Evolutionary conservation across 2,888 invertebrate species (phyloP).

Genomic region (Stenichneumon culpator): DNA sequence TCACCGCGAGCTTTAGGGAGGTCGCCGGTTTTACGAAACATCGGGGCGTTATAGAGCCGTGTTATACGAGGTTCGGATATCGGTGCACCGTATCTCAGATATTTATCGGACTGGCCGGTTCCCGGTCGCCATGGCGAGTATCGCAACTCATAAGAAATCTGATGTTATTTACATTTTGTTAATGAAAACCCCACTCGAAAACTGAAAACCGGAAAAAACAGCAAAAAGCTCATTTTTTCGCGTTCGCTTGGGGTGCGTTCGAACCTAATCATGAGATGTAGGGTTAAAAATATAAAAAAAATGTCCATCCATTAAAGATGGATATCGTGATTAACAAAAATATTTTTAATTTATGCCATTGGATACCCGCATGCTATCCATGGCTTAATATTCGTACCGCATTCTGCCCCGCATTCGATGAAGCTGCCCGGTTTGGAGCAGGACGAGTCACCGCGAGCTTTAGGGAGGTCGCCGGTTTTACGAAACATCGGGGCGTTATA

Average conservation of each 20-base stretch:
- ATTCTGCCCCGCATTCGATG: neutral
- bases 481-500: neutral
- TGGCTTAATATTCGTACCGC: neutral
- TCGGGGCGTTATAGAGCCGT: neutral
- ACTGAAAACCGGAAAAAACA: no score
- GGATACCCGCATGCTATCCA: neutral
- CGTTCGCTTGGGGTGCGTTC: no score
- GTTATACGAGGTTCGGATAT: conserved; percentile 27
- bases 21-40: neutral
- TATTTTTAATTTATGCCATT: no score
- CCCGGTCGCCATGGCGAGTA: conserved; percentile 65
- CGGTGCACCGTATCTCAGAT: conserved; percentile 71
- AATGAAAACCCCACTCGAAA: no score
- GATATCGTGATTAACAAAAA: no score
- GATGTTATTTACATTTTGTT: no score
- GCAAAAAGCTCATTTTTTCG: no score
- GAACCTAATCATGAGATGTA: no score
- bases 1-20: neutral
- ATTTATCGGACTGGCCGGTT: conserved; percentile 72
- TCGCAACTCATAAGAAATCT: conserved; percentile 48
- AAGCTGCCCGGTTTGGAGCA: neutral
- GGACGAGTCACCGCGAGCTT: neutral
- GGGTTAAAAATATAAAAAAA: no score
- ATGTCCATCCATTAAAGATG: no score
- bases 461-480: neutral